Percentiles rank a stretch among this genome's conserved stretches.
These are phyloP conservation scores for Myiopsitta monachus DNA, from an alignment of 2,113 vertebrate species.

Conservation along the genomic window DNA sequence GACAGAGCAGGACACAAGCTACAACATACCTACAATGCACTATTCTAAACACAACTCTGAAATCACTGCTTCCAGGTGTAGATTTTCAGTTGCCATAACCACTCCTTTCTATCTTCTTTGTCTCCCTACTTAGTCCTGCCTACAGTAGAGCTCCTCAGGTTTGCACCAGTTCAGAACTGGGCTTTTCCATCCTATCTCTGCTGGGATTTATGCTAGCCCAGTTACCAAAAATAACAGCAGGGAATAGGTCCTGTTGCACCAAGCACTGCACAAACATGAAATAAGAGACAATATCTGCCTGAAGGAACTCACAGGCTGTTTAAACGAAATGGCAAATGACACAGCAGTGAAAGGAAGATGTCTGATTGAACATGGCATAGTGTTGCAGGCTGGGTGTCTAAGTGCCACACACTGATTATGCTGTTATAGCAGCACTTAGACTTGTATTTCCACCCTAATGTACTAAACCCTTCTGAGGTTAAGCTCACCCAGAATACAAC, in stretches of 20 bases:
- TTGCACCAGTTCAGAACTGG: neutral
- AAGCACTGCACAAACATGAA: neutral
- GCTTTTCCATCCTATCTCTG: neutral
- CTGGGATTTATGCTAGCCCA: neutral
- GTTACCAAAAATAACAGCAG: neutral
- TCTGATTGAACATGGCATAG: neutral
- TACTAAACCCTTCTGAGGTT: neutral
- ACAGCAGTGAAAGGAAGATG: neutral
- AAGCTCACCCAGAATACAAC: neutral
- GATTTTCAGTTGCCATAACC: neutral
- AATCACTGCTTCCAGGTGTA: neutral
- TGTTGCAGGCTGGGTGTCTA: neutral
- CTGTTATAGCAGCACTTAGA: neutral
- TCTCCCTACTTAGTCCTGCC: neutral
- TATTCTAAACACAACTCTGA: neutral
- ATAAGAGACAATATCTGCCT: neutral
- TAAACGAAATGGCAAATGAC: neutral
- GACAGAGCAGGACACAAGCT: neutral
- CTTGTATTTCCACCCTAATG: neutral
- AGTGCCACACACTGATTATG: neutral
- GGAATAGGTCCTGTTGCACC: neutral
- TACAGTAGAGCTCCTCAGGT: neutral
- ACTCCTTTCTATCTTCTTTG: neutral
- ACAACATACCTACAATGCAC: neutral
- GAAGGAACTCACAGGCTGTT: neutral